Evolutionary conservation across 2,888 invertebrate genomes (phyloP).

Genomic region (Cantharis flavilabris): DNA sequence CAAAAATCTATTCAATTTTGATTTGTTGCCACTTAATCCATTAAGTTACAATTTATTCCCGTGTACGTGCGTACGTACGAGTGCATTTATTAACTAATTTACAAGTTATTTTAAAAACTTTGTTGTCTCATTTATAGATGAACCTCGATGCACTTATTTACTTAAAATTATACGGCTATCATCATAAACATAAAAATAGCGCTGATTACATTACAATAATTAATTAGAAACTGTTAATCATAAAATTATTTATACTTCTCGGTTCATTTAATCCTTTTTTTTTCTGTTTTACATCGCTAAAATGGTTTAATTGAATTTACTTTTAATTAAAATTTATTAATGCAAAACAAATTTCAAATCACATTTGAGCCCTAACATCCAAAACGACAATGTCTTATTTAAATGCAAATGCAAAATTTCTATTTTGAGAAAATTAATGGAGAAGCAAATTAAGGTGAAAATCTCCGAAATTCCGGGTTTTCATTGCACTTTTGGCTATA

Average conservation of each 20-base stretch:
- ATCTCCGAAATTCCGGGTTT: neutral
- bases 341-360: neutral
- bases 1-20: neutral
- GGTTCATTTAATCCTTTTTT: neutral
- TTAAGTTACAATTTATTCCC: neutral
- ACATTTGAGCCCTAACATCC: neutral
- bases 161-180: neutral
- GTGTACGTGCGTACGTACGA: neutral
- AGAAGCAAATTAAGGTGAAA: neutral
- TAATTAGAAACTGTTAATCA: neutral
- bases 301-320: neutral
- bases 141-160: neutral
- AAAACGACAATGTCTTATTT: neutral
- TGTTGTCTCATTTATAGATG: neutral
- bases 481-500: neutral
- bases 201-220: neutral
- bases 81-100: neutral
- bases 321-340: neutral
- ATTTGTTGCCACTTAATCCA: neutral
- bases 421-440: neutral
- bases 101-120: neutral
- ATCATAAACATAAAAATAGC: neutral
- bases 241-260: neutral
- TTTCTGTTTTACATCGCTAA: neutral
- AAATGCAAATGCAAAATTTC: neutral